Evolutionary conservation across 2,797 vertebrate genomes (phyloP).

Genomic region (Crypturellus tataupa): DNA sequence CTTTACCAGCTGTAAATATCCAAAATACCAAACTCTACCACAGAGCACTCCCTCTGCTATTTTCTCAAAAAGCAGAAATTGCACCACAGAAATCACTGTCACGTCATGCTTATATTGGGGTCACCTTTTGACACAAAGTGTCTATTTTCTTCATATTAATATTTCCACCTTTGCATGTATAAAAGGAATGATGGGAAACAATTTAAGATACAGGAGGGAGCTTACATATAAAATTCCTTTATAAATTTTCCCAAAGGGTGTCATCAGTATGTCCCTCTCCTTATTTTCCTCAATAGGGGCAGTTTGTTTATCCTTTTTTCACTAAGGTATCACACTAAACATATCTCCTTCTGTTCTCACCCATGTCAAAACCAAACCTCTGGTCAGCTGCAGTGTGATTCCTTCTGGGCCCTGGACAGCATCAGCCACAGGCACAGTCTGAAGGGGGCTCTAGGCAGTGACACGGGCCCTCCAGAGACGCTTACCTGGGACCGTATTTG

Average conservation of each 20-base stretch:
- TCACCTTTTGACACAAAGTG: neutral
- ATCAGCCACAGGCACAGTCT: neutral
- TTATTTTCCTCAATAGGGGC: neutral
- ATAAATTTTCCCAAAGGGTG: neutral
- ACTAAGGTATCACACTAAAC: neutral
- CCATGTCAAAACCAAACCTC: neutral
- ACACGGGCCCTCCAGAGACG: fast-evolving
- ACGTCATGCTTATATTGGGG: neutral
- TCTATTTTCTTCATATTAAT: neutral
- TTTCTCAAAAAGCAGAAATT: neutral
- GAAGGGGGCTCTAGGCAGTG: neutral
- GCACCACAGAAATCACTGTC: neutral
- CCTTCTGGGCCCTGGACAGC: neutral
- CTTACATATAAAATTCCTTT: neutral
- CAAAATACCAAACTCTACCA: neutral
- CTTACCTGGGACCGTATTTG: fast-evolving
- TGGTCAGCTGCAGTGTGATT: neutral
- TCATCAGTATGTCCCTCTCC: neutral
- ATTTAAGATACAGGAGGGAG: neutral
- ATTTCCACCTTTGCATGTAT: neutral
- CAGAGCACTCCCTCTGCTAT: neutral
- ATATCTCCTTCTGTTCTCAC: neutral
- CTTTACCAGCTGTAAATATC: slow-evolving; percentile 13
- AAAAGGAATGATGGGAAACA: neutral
- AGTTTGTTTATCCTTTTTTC: slow-evolving; percentile 30